Conservation (phyloP, 2,888 invertebrate species). For the Meteorus cinctellus region DNA sequence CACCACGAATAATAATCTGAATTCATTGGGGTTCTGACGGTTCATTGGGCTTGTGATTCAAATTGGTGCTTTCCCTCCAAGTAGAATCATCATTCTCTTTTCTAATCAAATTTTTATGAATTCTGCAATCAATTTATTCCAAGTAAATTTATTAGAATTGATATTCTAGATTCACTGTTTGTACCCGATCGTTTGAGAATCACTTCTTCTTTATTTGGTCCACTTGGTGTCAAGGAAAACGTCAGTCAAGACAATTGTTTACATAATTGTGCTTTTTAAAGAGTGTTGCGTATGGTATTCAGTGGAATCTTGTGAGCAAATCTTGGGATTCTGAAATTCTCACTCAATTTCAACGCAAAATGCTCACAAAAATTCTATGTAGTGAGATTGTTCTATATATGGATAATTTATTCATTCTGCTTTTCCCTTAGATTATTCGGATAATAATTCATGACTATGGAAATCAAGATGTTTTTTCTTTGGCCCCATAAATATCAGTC, state of each 20-base stretch:
- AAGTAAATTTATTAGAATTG: background rate
- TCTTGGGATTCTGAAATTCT: too few relatives aligned
- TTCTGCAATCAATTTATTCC: background rate
- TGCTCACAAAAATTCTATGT: too few relatives aligned
- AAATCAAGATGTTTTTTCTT: background rate
- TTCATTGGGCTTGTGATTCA: conserved; percentile 23
- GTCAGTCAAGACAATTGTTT: background rate
- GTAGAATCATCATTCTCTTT: conserved; percentile 29
- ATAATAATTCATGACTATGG: background rate
- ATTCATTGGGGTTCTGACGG: conserved; percentile 38
- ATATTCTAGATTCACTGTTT: background rate
- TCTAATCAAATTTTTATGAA: background rate
- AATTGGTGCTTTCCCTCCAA: background rate
- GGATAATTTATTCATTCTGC: too few relatives aligned
- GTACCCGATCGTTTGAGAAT: background rate
- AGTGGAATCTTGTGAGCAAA: too few relatives aligned
- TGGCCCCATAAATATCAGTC: background rate
- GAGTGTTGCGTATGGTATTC: too few relatives aligned
- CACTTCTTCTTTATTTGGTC: background rate
- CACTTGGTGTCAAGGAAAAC: background rate
- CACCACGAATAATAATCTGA: conserved; percentile 49
- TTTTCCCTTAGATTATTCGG: too few relatives aligned
- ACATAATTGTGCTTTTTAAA: background rate
- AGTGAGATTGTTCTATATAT: too few relatives aligned
- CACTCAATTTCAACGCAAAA: too few relatives aligned